Evolutionary conservation across 2,113 vertebrate genomes (phyloP), one percentile per base, ranked within the genome.

Genomic region (Hymenochirus boettgeri): DNA sequence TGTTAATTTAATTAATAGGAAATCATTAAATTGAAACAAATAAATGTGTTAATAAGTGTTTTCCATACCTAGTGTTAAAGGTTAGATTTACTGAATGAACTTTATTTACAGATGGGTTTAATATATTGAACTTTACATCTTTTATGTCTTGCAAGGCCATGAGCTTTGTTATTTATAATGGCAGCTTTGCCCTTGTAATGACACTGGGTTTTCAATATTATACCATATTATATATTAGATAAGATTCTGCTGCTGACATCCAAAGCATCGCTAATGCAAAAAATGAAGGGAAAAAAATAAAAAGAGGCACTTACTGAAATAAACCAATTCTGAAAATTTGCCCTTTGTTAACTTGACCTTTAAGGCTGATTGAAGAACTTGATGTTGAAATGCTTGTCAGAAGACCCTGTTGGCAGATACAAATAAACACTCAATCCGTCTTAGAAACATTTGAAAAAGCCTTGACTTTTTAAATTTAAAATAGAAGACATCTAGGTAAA

Each of bases 291-390:
- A 35, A 35, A 4, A 42, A 42, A 42, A n/a, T 17, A 17, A n/a
- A 42, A n/a, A 42, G 39, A 42, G 39, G 13, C 39, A 42, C 39
- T 42, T 42, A 42, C 39, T n/a, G 17, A 42, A 42, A 42, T 42
- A 42, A 42, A n/a, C 39, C 13, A n/a, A 7, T 42, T 15, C 39
- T 42, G 17, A 42, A 42, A 35, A 42, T 42, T 42, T 42, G 39
- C 39, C 39, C 39, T 42, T 42, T 42, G 39, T 42, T 42, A 42
- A n/a, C 17, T 42, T 42, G 39, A 42, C 39, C 39, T 42, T 42
- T 42, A 42, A 42, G 39, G 39, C 39, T 42, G 39, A 42, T 42
- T 42, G 39, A 42, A 42, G 17, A 15, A 5, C 39, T 42, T 42
- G 39, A 42, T 42, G 39, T n/a, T n/a, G 39, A 42, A 42, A 42